Evolutionary conservation across 2,797 vertebrate species (phyloP), one percentile per base, ranked within the genome.

Genomic region (Anguilla megastoma): DNA sequence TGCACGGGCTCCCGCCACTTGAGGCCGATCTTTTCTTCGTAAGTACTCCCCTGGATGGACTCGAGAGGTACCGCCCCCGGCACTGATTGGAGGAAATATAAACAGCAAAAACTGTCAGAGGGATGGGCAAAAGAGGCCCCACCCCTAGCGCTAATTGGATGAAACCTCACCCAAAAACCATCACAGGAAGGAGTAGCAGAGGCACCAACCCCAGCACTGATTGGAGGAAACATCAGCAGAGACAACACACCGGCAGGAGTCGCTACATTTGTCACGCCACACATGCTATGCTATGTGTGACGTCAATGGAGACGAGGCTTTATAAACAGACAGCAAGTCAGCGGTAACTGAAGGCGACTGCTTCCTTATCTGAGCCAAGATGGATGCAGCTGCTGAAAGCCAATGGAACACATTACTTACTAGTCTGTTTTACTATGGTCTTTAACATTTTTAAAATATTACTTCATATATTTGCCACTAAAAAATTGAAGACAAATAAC

Each of bases 1-100:
- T 98, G 97, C 0, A 90, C 94, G 0, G 98, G 98, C 36, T 99
- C 98, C 85, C 95, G 95, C 98, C 98, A 99, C 4, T 97, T 97
- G 88, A 99, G 96, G 88, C 96, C 96, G 91, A 99, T 98, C 95
- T 98, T 98, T 94, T 99, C 97, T 91, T 99, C 98, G 79, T 97
- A 98, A 36, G 97, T 97, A 90, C 96, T 98, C 88, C 98, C 97
- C 87, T 97, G 94, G 88, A 88, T 85, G 82, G 87, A 88, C 82
- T 85, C 82, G 18, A 71, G 63, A 56, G 87, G 82, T 27, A 88
- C 87, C 27, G 82, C 60, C 50, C 87, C 82, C 27, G 82, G 82
- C 45, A 88, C 82, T 88, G 87, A 84, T 24, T 1, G 48, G 41
- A 41, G 27, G 9, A 79, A 33, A 74, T 2, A 74, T 14, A 33